Conservation (phyloP, 2,888 invertebrate genomes). For the Oegoconia quadripuncta region DNA sequence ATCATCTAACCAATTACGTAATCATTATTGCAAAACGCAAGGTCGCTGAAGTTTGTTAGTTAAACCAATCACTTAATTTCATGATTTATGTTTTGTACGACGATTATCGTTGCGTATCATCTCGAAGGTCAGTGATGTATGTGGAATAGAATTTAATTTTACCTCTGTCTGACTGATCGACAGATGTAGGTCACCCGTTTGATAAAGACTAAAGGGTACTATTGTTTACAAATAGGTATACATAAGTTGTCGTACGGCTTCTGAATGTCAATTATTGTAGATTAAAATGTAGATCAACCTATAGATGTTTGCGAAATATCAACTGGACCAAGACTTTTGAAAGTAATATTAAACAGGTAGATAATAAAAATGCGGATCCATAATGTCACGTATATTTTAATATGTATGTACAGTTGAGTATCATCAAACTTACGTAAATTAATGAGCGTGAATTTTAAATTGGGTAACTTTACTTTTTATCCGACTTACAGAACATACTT, state of each 20-base stretch:
- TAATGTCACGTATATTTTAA: too few relatives aligned
- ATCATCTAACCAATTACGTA: constrained; percentile 8
- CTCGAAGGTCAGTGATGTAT: constrained; percentile 38
- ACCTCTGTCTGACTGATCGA: constrained; percentile 39
- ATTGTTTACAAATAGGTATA: constrained; percentile 49
- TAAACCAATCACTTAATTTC: constrained; percentile 14
- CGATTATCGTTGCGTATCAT: constrained; percentile 43
- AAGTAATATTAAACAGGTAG: too few relatives aligned
- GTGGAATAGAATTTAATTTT: constrained; percentile 31
- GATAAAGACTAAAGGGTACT: constrained; percentile 16
- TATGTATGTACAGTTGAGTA: too few relatives aligned
- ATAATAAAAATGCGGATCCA: too few relatives aligned
- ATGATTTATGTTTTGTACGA: constrained; percentile 23
- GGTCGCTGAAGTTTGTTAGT: constrained; percentile 13
- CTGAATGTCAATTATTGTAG: constrained; percentile 24
- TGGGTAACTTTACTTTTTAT: too few relatives aligned
- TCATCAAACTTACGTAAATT: too few relatives aligned
- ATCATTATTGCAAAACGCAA: constrained; percentile 12
- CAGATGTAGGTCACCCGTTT: constrained; percentile 43
- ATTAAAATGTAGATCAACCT: too few relatives aligned
- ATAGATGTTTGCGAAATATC: too few relatives aligned
- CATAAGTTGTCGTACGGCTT: constrained; percentile 31
- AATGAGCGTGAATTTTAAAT: too few relatives aligned
- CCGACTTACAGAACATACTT: too few relatives aligned
- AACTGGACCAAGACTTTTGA: too few relatives aligned